phyloP scores from a whole-genome alignment of 2,797 vertebrate genomes.

The Enteromius thamalakanensis region DNA sequence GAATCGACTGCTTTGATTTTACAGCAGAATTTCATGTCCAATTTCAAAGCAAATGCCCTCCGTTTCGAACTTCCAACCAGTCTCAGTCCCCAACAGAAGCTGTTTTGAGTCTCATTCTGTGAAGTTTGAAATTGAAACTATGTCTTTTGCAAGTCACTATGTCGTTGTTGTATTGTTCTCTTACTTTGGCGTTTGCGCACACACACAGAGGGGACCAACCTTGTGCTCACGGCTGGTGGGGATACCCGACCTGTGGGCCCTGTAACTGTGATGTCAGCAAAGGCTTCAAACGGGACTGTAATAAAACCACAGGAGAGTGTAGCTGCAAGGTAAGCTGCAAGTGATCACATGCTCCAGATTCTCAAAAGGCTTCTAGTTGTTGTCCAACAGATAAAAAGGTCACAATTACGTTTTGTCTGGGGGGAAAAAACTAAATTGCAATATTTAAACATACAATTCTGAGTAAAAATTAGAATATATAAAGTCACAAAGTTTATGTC shows the following conservation, averaged over 20 bases:
- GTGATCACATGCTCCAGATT: slow-evolving; percentile 26
- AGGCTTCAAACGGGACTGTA: slow-evolving; percentile 89
- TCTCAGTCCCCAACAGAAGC: background rate
- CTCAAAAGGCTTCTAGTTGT: background rate
- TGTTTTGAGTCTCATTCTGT: slow-evolving; percentile 4
- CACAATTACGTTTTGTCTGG: no score
- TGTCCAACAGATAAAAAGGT: background rate
- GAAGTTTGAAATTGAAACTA: background rate
- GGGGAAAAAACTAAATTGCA: no score
- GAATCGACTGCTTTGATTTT: slow-evolving; percentile 37
- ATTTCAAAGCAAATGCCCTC: slow-evolving; percentile 42
- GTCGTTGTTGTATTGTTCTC: background rate
- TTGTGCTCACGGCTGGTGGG: slow-evolving; percentile 90
- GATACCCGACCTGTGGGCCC: slow-evolving; percentile 85
- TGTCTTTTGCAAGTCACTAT: background rate
- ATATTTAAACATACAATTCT: no score
- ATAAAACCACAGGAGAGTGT: slow-evolving; percentile 87
- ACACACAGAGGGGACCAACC: slow-evolving; percentile 79
- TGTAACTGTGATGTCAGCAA: slow-evolving; percentile 84
- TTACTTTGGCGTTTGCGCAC: background rate
- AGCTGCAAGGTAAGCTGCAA: slow-evolving; percentile 82
- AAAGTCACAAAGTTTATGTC: no score
- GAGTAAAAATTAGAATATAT: no score
- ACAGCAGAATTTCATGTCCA: slow-evolving; percentile 24
- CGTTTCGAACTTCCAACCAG: background rate